These are phyloP conservation scores for Terebella lapidaria DNA, from an alignment of 2,888 invertebrate species.

Conservation along the genomic window DNA sequence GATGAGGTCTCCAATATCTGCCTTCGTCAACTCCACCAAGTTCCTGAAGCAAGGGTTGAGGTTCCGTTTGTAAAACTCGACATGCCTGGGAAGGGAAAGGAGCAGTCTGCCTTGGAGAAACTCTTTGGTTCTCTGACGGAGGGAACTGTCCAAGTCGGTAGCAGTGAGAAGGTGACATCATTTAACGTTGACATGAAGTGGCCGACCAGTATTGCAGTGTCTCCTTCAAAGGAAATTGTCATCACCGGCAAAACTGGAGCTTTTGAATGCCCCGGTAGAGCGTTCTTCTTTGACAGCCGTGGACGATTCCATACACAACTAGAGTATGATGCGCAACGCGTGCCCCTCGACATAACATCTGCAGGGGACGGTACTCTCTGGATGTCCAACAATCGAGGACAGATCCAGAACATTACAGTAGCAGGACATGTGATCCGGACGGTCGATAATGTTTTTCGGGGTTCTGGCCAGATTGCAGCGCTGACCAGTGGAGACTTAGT, in stretches of 20 bases:
- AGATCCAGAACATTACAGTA: conserved; percentile 3
- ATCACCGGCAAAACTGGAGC: conserved; percentile 20
- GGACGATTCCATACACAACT: conserved; percentile 6
- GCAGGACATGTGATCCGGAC: neutral
- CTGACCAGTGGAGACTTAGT: neutral
- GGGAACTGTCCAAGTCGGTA: conserved; percentile 14
- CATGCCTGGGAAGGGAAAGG: conserved; percentile 15
- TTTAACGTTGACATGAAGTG: conserved; percentile 18
- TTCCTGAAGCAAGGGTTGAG: conserved; percentile 3
- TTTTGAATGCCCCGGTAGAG: conserved; percentile 13
- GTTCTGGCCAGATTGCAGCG: conserved; percentile 11
- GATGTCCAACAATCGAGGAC: conserved; percentile 14
- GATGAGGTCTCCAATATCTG: conserved; percentile 13
- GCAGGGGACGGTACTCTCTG: conserved; percentile 5
- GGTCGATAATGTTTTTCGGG: conserved; percentile 11
- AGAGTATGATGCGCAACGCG: conserved; percentile 6
- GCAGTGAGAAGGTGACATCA: conserved; percentile 7
- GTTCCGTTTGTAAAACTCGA: conserved; percentile 14
- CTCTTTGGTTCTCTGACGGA: conserved; percentile 15
- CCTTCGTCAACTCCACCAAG: conserved; percentile 10
- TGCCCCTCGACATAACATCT: conserved; percentile 10
- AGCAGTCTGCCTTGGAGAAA: conserved; percentile 11
- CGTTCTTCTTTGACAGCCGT: conserved; percentile 10
- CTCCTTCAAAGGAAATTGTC: conserved; percentile 10
- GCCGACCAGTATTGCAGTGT: conserved; percentile 16